These are phyloP conservation scores for Ctena decussata DNA, from an alignment of 2,888 invertebrate genomes.

Conservation along the genomic window DNA sequence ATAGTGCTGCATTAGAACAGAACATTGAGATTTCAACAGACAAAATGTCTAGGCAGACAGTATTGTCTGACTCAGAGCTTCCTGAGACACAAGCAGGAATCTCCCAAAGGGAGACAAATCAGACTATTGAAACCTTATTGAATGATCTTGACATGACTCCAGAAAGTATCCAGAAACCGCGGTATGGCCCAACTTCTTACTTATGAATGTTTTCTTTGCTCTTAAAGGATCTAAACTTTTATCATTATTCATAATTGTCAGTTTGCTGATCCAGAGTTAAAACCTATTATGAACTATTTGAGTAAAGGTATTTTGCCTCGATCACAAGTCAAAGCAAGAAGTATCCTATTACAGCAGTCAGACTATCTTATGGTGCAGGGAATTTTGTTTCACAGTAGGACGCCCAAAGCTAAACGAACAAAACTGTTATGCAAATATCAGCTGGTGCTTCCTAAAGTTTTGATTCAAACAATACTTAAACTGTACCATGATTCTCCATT, in stretches of 20 bases:
- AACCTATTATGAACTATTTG: constrained; percentile 38
- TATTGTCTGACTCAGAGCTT: constrained; percentile 16
- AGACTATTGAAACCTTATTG: not conserved
- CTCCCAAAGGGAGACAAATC: not conserved
- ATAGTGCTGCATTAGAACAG: too few species aligned
- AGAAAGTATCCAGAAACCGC: constrained; percentile 16
- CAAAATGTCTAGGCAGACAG: constrained; percentile 21
- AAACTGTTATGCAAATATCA: constrained; percentile 36
- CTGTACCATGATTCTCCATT: constrained; percentile 43
- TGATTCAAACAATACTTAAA: constrained; percentile 29
- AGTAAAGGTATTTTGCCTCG: constrained; percentile 15
- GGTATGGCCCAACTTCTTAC: too few species aligned
- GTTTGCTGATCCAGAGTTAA: constrained; percentile 26
- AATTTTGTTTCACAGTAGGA: constrained; percentile 43
- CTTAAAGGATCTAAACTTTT: too few species aligned
- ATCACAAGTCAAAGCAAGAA: constrained; percentile 34
- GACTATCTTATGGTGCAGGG: constrained; percentile 29
- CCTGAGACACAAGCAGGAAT: not conserved
- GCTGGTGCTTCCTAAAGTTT: constrained; percentile 34
- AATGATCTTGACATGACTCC: constrained; percentile 14
- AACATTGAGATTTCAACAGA: too few species aligned
- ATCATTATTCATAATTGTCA: too few species aligned
- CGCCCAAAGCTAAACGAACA: constrained; percentile 35
- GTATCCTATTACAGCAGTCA: constrained; percentile 29
- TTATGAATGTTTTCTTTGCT: too few species aligned